Evolutionary conservation across 2,888 invertebrate genomes (phyloP), one percentile per base, ranked within the genome.

Genomic region (Himalopsyche kuldschensis): DNA sequence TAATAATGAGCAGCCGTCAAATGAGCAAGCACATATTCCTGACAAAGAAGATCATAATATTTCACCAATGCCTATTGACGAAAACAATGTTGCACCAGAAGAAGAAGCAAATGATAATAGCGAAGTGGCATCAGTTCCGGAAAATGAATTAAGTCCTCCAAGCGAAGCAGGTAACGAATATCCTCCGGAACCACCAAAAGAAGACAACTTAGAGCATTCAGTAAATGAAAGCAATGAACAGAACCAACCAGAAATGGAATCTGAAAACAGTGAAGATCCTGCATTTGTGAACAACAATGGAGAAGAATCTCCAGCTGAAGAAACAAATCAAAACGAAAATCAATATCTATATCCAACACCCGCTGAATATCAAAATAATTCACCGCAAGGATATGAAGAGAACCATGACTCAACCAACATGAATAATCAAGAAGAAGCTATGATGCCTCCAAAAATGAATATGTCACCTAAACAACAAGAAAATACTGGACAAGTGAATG

Each of bases 1-100:
- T 48, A 32, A 75, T 31, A 47, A 78, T 79, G 78, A 35, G 35
- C 24, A 41, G 78, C 47, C 85, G 46, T 81, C 82, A 76, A 46
- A 31, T 63, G 75, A 47, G 46, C 46, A 24, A 24, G 41, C 6
- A 27, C 17, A 35, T 78, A 10, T 20, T 30, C 41, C n/a, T 20
- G 78, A 41, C 10, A 3, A 55, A 55, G 3, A 55, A 11, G 15
- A 20, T 24, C 2, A 69, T 27, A 30, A 69, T 15, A 3, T 27
- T 11, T 15, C 24, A 5, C 27, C 30, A 27, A 69, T 69, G 69
- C 11, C 69, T 15, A 11, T 8, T 30, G 69, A 27, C 8, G 55
- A 20, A 24, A 30, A 27, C 4, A 69, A 69, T 27, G 4, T 11
- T 11, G 69, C 6, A 30, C 15, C 69, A 15, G 69, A 69, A 69